Evolutionary conservation across 2,797 vertebrate species (phyloP).

Genomic region (Heteromormyrus szaboi): DNA sequence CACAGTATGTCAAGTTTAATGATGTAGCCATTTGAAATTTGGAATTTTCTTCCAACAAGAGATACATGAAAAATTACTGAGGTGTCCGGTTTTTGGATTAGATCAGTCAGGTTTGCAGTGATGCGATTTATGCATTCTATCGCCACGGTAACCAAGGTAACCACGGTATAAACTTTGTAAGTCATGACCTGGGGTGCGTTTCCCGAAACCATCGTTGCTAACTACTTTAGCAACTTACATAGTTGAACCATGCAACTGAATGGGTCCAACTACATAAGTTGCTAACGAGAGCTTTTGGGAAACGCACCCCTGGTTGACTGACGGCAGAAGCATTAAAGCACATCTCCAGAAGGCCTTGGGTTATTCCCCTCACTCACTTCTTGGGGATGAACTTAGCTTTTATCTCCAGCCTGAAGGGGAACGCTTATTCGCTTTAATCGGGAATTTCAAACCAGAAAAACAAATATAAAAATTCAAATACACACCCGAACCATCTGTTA

Average conservation of each 20-base stretch:
- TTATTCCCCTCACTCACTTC: neutral
- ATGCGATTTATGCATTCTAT: neutral
- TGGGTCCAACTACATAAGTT: too few relatives aligned
- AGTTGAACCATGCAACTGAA: too few relatives aligned
- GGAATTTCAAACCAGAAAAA: neutral
- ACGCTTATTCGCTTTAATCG: neutral
- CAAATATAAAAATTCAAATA: neutral
- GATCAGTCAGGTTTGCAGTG: neutral
- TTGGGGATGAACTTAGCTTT: neutral
- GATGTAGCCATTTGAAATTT: neutral
- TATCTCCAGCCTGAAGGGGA: neutral
- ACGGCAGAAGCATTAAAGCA: neutral
- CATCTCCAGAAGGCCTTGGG: slow-evolving; percentile 11
- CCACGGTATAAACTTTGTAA: neutral
- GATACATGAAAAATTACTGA: neutral
- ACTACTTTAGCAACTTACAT: too few relatives aligned
- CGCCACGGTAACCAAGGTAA: neutral
- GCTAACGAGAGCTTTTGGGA: too few relatives aligned
- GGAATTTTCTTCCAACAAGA: neutral
- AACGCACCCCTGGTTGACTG: neutral
- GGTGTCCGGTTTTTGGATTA: neutral
- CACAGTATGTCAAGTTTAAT: neutral
- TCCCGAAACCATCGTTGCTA: too few relatives aligned
- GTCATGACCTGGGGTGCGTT: neutral
- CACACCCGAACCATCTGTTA: neutral